Percentiles rank a stretch among this genome's conserved stretches.
Evolutionary conservation across 2,113 vertebrate species (phyloP).

Genomic region (Sander lucioperca): DNA sequence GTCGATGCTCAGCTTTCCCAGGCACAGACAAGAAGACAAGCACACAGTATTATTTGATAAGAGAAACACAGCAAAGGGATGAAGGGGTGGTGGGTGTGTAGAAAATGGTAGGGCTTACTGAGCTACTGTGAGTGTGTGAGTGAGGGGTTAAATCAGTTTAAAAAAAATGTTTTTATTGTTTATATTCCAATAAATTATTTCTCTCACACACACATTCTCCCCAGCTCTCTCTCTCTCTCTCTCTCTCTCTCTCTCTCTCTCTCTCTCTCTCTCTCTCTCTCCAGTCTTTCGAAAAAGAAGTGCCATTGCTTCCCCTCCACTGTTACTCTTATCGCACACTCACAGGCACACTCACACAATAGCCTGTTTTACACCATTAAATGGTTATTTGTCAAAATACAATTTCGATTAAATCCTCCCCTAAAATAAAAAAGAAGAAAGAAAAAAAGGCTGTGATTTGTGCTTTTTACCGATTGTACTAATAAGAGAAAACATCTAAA

Average conservation of each 20-base stretch:
- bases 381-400: slow-evolving; percentile 88
- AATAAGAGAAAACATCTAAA: slow-evolving; percentile 47
- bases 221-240: slow-evolving; percentile 51
- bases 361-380: slow-evolving; percentile 85
- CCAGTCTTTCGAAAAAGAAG: slow-evolving; percentile 77
- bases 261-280: slow-evolving; percentile 53
- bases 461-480: slow-evolving; percentile 34
- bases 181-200: slow-evolving; percentile 63
- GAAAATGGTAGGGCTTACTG: slow-evolving; percentile 79
- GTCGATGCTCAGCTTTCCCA: slow-evolving; percentile 24
- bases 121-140: slow-evolving; percentile 53
- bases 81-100: slow-evolving; percentile 46
- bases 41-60: slow-evolving; percentile 62
- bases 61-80: slow-evolving; percentile 63
- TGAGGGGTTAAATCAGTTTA: slow-evolving; percentile 60
- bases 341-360: slow-evolving; percentile 84
- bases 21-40: slow-evolving; percentile 54
- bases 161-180: slow-evolving; percentile 51
- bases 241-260: slow-evolving; percentile 56
- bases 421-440: slow-evolving; percentile 60
- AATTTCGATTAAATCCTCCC: slow-evolving; percentile 85
- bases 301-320: slow-evolving; percentile 81
- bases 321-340: slow-evolving; percentile 83
- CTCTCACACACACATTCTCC: neutral
- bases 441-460: slow-evolving; percentile 25